phyloP scores from a whole-genome alignment of 1,140 invertebrate species.

The Cydia fagiglandana region DNA sequence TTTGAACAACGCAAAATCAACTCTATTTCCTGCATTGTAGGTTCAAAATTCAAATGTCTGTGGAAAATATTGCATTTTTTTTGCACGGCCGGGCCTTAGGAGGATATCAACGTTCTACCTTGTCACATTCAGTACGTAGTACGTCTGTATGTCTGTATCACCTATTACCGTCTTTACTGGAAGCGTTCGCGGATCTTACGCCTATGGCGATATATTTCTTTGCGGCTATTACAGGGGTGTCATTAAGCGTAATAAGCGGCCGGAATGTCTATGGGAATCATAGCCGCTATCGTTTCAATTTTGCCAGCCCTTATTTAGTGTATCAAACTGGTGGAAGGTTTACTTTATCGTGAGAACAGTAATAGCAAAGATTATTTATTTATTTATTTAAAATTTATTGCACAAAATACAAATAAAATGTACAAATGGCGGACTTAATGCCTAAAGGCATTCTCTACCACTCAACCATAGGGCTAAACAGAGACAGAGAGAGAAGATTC shows the following conservation, averaged over 20 bases:
- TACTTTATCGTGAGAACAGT: background rate
- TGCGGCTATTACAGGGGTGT: slow-evolving; percentile 22
- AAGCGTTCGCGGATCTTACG: slow-evolving; percentile 61
- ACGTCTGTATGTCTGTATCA: slow-evolving; percentile 36
- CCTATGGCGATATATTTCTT: slow-evolving; percentile 48
- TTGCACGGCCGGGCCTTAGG: too few relatives aligned
- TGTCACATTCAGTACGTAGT: slow-evolving; percentile 36
- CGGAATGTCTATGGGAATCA: slow-evolving; percentile 28
- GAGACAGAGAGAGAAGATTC: too few relatives aligned
- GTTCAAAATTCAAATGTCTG: too few relatives aligned
- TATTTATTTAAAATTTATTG: too few relatives aligned
- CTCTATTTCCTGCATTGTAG: too few relatives aligned
- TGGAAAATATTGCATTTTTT: too few relatives aligned
- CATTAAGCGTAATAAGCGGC: slow-evolving; percentile 13
- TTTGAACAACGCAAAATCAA: too few relatives aligned
- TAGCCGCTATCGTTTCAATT: slow-evolving; percentile 8
- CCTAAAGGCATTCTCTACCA: too few relatives aligned
- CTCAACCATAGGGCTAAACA: too few relatives aligned
- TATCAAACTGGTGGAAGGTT: background rate
- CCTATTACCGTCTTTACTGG: slow-evolving; percentile 54
- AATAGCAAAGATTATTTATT: background rate
- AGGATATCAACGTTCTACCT: background rate
- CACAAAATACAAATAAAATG: too few relatives aligned
- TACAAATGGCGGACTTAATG: too few relatives aligned
- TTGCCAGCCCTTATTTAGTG: slow-evolving; percentile 16